Evolutionary conservation across 2,113 vertebrate genomes (phyloP).

Genomic region (Lepisosteus oculatus): DNA sequence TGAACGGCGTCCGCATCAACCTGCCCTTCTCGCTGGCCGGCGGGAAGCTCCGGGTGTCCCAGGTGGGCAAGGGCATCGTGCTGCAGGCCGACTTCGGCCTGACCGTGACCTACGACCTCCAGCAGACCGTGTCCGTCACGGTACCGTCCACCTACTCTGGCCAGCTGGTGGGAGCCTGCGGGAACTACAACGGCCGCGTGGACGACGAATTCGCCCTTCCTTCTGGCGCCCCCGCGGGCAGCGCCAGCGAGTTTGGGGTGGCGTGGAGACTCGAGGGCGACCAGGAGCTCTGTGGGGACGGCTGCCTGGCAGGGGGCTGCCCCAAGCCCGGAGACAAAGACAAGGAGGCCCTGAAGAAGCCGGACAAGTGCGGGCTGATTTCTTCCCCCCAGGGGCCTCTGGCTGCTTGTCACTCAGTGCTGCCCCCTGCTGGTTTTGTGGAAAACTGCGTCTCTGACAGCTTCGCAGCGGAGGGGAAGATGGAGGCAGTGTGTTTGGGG

Average conservation of each 20-base stretch:
- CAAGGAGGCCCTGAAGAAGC: not conserved
- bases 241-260: slow-evolving; percentile 8
- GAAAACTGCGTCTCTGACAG: slow-evolving; percentile 47
- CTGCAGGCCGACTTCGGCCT: slow-evolving; percentile 5
- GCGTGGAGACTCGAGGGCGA: not conserved
- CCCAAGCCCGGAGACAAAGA: not conserved
- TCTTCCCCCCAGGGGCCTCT: slow-evolving; percentile 35
- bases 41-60: slow-evolving; percentile 1
- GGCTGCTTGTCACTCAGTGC: slow-evolving; percentile 40
- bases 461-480: slow-evolving; percentile 19
- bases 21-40: not conserved
- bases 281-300: not conserved
- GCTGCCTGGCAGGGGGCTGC: slow-evolving; percentile 5
- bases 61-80: not conserved
- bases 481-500: not conserved
- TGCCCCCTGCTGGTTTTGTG: slow-evolving; percentile 33
- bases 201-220: slow-evolving; percentile 1
- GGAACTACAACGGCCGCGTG: not conserved
- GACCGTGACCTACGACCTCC: slow-evolving; percentile 6
- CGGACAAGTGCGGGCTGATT: slow-evolving; percentile 49
- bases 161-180: slow-evolving; percentile 13
- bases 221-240: too few relatives aligned
- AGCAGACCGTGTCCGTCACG: not conserved
- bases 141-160: slow-evolving; percentile 12
- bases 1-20: not conserved